A percentile compares a stretch with the other conserved stretches of the same genome.
phyloP scores from a whole-genome alignment of 2,113 vertebrate genomes.

The Rallus limicola region DNA sequence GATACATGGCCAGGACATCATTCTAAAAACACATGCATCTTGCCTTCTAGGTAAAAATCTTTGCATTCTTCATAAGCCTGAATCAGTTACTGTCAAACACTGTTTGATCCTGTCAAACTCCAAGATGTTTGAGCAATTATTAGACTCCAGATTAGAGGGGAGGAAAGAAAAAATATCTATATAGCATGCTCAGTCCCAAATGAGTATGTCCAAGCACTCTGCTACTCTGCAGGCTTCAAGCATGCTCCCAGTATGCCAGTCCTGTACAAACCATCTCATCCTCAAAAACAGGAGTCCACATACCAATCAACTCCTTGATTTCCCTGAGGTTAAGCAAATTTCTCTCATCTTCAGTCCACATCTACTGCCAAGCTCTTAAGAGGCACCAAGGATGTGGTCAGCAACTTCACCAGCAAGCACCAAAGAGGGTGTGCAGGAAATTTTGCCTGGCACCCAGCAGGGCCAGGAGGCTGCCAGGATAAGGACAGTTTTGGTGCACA shows the following conservation, averaged over 20 bases:
- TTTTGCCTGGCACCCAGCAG: background rate
- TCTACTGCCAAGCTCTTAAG: background rate
- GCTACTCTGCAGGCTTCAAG: background rate
- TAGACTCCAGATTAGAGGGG: background rate
- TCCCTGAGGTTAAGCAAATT: background rate
- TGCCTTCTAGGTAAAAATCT: background rate
- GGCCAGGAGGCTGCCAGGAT: background rate
- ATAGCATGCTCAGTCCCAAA: background rate
- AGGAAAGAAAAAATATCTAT: background rate
- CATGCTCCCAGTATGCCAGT: background rate
- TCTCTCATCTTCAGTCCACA: background rate
- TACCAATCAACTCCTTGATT: background rate
- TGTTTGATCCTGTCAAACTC: background rate
- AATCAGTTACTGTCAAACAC: background rate
- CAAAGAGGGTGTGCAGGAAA: background rate
- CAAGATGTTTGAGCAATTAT: background rate
- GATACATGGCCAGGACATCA: background rate
- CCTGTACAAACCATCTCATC: background rate
- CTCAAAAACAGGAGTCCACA: background rate
- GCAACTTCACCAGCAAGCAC: background rate
- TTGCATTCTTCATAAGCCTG: background rate
- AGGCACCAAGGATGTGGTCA: background rate
- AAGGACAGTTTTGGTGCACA: background rate
- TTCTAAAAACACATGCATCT: background rate
- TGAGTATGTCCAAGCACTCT: background rate